A percentile compares a stretch with the other conserved stretches of the same genome.
Evolutionary conservation across 2,797 vertebrate species (phyloP).

Genomic region (Eutrigla gurnardus): DNA sequence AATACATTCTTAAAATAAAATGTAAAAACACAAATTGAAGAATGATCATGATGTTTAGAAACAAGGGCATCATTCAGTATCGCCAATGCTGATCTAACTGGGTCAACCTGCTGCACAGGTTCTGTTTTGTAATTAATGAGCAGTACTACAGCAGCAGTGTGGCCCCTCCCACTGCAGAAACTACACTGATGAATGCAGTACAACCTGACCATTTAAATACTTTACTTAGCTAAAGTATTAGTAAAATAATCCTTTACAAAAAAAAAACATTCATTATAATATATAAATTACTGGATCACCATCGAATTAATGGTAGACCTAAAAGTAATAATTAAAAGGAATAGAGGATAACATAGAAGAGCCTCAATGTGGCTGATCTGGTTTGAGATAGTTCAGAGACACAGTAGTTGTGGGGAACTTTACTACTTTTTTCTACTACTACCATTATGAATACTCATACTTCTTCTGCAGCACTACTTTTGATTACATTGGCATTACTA

Average conservation of each 20-base stretch:
- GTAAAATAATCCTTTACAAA: not conserved
- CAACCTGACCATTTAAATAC: not conserved
- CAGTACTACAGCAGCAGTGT: not conserved
- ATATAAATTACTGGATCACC: too few species aligned
- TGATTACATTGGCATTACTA: too few species aligned
- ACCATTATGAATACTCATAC: too few species aligned
- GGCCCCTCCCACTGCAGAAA: conserved; percentile 19
- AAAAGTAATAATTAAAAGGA: not conserved
- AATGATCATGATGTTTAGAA: not conserved
- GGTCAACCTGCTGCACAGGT: conserved; percentile 46
- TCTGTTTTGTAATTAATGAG: not conserved
- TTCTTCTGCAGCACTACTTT: too few species aligned
- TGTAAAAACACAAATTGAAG: not conserved
- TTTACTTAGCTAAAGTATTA: not conserved
- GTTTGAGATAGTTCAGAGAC: not conserved
- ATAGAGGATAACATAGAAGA: not conserved
- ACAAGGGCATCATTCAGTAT: not conserved
- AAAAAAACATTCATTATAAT: not conserved
- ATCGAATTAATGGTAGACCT: not conserved
- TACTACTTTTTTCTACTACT: too few species aligned
- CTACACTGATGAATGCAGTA: not conserved
- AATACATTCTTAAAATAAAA: too few species aligned
- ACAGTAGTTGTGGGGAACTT: not conserved
- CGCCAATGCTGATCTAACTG: not conserved
- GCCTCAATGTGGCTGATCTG: not conserved